These are phyloP conservation scores for Troides helena DNA, from an alignment of 2,888 invertebrate species.

Conservation along the genomic window DNA sequence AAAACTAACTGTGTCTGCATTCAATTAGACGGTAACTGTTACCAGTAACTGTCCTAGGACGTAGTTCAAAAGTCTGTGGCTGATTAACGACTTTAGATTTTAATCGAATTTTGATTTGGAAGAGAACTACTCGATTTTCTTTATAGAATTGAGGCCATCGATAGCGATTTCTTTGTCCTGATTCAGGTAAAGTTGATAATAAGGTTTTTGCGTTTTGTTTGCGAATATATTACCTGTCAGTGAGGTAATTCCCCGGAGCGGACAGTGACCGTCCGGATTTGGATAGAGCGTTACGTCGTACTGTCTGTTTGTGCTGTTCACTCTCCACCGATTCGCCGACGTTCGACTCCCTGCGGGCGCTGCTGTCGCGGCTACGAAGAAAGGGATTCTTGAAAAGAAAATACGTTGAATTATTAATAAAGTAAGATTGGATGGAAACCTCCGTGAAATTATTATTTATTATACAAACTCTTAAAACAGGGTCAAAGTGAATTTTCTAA, in stretches of 20 bases:
- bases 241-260: conserved; percentile 70
- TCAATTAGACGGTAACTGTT: neutral
- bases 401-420: neutral
- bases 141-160: too few species aligned
- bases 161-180: neutral
- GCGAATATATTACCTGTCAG: conserved; percentile 52
- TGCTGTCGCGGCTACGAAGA: conserved; percentile 68
- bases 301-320: conserved; percentile 32
- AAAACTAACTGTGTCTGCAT: too few species aligned
- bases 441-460: too few species aligned
- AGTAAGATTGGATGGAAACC: neutral
- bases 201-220: neutral
- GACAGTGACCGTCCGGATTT: conserved; percentile 67
- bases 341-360: conserved; percentile 58
- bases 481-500: too few species aligned
- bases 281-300: conserved; percentile 42
- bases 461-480: too few species aligned
- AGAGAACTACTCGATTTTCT: too few species aligned
- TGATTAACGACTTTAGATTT: too few species aligned
- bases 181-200: neutral
- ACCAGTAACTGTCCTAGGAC: neutral
- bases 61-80: too few species aligned
- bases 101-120: too few species aligned
- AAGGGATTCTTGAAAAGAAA: conserved; percentile 63
- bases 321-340: conserved; percentile 38